Evolutionary conservation across 2,113 vertebrate species (phyloP).

Genomic region (Odontesthes bonariensis): DNA sequence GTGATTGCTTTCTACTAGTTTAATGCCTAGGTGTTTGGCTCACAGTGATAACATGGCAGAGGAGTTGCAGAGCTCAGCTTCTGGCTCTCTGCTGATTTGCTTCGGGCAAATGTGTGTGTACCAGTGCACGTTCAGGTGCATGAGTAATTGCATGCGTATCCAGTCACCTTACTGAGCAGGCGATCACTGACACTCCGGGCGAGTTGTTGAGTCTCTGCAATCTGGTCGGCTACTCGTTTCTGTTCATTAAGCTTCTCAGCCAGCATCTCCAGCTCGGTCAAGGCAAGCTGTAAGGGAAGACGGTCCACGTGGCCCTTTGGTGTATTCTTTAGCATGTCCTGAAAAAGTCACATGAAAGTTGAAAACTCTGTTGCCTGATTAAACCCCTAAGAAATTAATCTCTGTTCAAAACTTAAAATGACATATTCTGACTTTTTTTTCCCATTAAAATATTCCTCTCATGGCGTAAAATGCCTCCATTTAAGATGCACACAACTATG

Average conservation of each 20-base stretch:
- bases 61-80: constrained; percentile 25
- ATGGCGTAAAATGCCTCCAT: not conserved
- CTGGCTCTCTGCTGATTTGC: constrained; percentile 44
- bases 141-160: not conserved
- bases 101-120: constrained; percentile 12
- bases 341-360: constrained; percentile 34
- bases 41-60: constrained; percentile 46
- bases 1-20: constrained; percentile 39
- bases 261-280: constrained; percentile 94
- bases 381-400: too few species aligned
- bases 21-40: constrained; percentile 65
- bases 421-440: too few species aligned
- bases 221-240: constrained; percentile 93
- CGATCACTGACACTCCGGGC: constrained; percentile 92
- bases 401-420: not conserved
- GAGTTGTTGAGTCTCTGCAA: constrained; percentile 95
- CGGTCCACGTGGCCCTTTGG: constrained; percentile 91
- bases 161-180: constrained; percentile 90
- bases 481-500: not conserved
- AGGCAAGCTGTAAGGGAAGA: constrained; percentile 93
- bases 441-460: too few species aligned
- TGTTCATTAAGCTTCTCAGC: constrained; percentile 96
- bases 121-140: not conserved
- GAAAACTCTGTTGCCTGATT: too few species aligned
- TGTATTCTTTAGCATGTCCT: constrained; percentile 99